These are phyloP conservation scores for Eretmocerus hayati DNA, from an alignment of 2,888 invertebrate species.

Conservation along the genomic window DNA sequence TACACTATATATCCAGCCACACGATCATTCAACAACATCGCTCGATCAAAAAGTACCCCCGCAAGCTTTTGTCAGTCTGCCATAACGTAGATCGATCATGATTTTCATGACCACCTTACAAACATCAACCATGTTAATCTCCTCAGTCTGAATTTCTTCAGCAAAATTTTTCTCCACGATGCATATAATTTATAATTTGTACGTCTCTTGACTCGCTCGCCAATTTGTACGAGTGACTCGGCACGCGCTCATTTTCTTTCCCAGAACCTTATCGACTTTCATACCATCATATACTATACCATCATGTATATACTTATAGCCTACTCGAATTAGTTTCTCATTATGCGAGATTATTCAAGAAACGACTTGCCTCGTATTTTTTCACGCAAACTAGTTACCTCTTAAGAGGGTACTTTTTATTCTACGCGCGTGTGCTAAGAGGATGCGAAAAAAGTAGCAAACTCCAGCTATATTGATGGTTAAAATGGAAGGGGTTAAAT, in stretches of 20 bases:
- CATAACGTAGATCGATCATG: too few relatives aligned
- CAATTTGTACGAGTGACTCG: constrained; percentile 13
- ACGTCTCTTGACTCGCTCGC: background rate
- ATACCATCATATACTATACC: too few relatives aligned
- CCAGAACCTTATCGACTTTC: background rate
- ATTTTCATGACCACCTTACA: too few relatives aligned
- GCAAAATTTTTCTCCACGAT: background rate
- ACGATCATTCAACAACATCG: too few relatives aligned
- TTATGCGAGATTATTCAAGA: constrained; percentile 18
- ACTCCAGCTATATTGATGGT: too few relatives aligned
- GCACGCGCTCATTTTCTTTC: background rate
- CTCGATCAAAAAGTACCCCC: too few relatives aligned
- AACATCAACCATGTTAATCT: too few relatives aligned
- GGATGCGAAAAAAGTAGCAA: too few relatives aligned
- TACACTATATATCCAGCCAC: too few relatives aligned
- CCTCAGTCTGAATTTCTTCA: too few relatives aligned
- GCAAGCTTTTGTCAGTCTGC: too few relatives aligned
- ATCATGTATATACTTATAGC: too few relatives aligned
- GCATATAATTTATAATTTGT: constrained; percentile 1
- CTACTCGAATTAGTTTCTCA: constrained; percentile 8
- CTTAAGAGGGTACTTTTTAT: background rate
- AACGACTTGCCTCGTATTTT: constrained; percentile 6
- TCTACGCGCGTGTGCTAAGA: background rate
- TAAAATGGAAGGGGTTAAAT: background rate
- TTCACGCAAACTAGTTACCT: constrained; percentile 15